Base-by-base conservation (phyloP, 2,888 invertebrate species). In the Drosophila robusta region DNA sequence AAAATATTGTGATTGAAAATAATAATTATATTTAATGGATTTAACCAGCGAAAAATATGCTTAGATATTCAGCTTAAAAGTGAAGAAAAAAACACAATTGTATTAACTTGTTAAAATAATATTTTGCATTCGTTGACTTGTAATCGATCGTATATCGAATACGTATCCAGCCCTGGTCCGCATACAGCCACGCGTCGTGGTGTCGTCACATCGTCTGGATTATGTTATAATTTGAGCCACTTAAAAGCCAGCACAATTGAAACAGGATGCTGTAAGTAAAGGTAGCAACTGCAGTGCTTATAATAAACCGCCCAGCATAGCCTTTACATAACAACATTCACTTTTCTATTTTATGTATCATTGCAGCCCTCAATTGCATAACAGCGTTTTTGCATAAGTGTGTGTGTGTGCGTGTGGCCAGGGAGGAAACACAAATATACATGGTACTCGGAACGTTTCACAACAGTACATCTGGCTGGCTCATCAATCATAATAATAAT, bases 281-380 rank as follows among this genome's bases (percentile, higher is more conserved):
- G 22, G 38, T 61, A 58, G 39, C 32, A 61, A 44, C 39, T 46
- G 34, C 44, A 16, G 36, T 47, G 14, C n/a, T 16, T 32, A 7
- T 46, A 9, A 36, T n/a, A 47, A 54, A n/a, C 4, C 16, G 0
- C 29, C 1, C 0, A 4, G 16, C 14, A 3, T 18, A 18, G 26
- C 11, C 26, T 42, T 9, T 11, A 18, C 22, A 36, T 22, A 6
- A 0, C 41, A 9, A 36, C 29, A n/a, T 11, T 51, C 14, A 14
- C 41, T 38, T 47, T 51, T 49, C 9, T 12, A 12, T 50, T 70
- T 50, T 68, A 54, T 51, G 46, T 75, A 60, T 73, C 65, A 70
- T 84, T 78, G 78, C 79, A 80, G 82, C 77, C 88, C 77, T 80
- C 84, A 90, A 90, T 90, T 90, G 90, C 90, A 90, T 90, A 90